Evolutionary conservation across 2,888 invertebrate species (phyloP).

Genomic region (Ecliptopera silaceata): DNA sequence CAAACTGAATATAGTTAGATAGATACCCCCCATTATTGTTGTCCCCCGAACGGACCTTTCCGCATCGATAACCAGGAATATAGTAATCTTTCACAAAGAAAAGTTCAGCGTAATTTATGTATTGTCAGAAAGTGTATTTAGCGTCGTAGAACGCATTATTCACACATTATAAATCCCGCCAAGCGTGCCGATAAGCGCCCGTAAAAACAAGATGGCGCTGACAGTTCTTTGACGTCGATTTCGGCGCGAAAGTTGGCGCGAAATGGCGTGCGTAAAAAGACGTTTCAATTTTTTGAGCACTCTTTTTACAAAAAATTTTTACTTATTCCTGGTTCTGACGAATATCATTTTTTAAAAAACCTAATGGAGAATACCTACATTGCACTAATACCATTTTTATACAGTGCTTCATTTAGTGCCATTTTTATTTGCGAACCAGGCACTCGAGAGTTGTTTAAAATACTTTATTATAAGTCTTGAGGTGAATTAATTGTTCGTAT

Average conservation of each 20-base stretch:
- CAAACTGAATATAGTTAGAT: conserved; percentile 36
- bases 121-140: conserved; percentile 76
- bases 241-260: conserved; percentile 55
- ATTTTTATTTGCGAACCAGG: no score
- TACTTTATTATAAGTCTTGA: no score
- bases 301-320: not conserved
- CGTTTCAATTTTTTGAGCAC: not conserved
- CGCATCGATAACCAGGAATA: conserved; percentile 71
- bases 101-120: conserved; percentile 75
- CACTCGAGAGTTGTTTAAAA: no score
- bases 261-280: conserved; percentile 9
- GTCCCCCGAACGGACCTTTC: conserved; percentile 63
- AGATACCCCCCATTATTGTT: conserved; percentile 46
- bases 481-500: no score
- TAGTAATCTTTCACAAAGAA: conserved; percentile 61
- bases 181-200: conserved; percentile 71
- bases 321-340: no score
- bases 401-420: no score
- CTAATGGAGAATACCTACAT: no score
- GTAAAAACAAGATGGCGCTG: conserved; percentile 70
- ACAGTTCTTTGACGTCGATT: conserved; percentile 67
- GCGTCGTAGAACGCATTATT: conserved; percentile 69
- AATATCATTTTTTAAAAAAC: no score
- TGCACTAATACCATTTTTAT: no score
- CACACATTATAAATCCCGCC: conserved; percentile 80